phyloP scores from a whole-genome alignment of 1,140 invertebrate genomes.

The Drosophila repleta region DNA sequence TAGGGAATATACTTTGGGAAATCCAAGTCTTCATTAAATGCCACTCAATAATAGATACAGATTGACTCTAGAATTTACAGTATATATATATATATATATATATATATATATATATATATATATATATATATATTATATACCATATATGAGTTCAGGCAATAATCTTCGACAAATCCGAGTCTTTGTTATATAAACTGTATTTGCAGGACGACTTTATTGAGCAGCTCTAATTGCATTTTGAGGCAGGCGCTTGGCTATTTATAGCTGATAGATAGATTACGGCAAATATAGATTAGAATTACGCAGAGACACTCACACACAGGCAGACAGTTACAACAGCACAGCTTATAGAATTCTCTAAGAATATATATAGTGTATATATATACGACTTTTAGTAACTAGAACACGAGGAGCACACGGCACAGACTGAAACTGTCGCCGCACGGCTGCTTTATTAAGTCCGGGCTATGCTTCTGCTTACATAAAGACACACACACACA shows the following conservation, averaged over 20 bases:
- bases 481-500: conserved; percentile 24
- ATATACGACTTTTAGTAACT: conserved; percentile 14
- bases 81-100: too few species aligned
- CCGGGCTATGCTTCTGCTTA: conserved; percentile 47
- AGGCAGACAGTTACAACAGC: conserved; percentile 72
- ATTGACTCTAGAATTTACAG: too few species aligned
- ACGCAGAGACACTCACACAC: conserved; percentile 52
- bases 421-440: conserved; percentile 56
- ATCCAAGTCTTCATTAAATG: too few species aligned
- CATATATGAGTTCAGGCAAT: too few species aligned
- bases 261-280: conserved; percentile 35
- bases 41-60: too few species aligned
- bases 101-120: too few species aligned
- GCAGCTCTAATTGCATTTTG: not conserved
- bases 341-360: conserved; percentile 56
- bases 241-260: conserved; percentile 28
- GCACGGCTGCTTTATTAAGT: conserved; percentile 53
- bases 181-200: too few species aligned
- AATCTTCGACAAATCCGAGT: too few species aligned
- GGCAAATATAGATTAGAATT: conserved; percentile 14
- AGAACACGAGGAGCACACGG: conserved; percentile 66
- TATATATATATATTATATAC: too few species aligned
- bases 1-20: too few species aligned
- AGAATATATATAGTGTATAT: not conserved
- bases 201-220: not conserved